Percentiles rank a stretch among this genome's conserved stretches.
These are phyloP conservation scores for Plebejus argus DNA, from an alignment of 2,888 invertebrate species.

Conservation along the genomic window DNA sequence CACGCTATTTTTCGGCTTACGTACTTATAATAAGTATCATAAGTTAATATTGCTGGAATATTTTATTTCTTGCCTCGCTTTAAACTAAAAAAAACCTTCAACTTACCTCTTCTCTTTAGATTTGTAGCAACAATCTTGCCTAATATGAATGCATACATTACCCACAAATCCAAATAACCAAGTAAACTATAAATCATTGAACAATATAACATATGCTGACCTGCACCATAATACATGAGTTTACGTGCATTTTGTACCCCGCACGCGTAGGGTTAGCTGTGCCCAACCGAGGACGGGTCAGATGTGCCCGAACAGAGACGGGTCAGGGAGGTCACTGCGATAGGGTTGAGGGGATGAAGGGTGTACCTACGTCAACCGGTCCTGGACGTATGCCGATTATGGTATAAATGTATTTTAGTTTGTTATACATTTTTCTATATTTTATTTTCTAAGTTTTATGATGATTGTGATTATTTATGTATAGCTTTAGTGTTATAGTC, in stretches of 20 bases:
- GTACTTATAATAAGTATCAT: too few species aligned
- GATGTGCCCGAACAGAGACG: conserved; percentile 59
- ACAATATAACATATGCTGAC: background rate
- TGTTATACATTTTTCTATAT: background rate
- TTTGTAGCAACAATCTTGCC: too few species aligned
- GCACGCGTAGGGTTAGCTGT: conserved; percentile 66
- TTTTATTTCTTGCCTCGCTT: too few species aligned
- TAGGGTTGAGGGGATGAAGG: conserved; percentile 68
- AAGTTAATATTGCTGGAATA: too few species aligned
- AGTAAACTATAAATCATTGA: background rate
- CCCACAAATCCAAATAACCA: background rate
- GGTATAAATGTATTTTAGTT: background rate
- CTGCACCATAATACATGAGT: background rate
- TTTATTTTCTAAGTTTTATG: background rate
- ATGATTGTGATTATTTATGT: background rate
- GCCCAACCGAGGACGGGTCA: conserved; percentile 55
- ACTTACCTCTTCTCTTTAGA: too few species aligned
- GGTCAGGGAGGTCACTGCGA: conserved; percentile 67
- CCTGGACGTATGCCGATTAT: conserved; percentile 17
- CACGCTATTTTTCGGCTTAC: too few species aligned
- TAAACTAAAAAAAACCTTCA: too few species aligned
- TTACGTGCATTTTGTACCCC: conserved; percentile 62
- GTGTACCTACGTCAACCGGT: conserved; percentile 48
- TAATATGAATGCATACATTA: background rate
- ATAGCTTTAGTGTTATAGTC: too few species aligned